Percentiles rank a stretch among this genome's conserved stretches.
Evolutionary conservation across 2,797 vertebrate species (phyloP).

Genomic region (Thamnophis elegans): DNA sequence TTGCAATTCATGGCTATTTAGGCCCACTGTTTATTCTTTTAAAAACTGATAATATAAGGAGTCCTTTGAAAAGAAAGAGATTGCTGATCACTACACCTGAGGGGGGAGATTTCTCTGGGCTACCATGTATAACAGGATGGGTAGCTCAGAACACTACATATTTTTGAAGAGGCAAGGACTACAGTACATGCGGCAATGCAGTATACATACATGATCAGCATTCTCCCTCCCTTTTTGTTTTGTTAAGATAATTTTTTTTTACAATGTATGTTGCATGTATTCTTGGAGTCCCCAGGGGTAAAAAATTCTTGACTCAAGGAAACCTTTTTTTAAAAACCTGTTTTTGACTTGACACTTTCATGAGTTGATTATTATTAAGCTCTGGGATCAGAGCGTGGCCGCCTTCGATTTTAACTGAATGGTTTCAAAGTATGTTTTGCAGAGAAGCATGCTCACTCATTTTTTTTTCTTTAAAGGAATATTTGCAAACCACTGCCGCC

Average conservation of each 20-base stretch:
- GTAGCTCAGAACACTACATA: background rate
- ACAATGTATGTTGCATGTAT: background rate
- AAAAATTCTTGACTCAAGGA: background rate
- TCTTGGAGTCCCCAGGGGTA: background rate
- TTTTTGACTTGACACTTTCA: background rate
- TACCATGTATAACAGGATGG: background rate
- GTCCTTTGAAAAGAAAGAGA: background rate
- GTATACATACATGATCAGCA: background rate
- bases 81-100: background rate
- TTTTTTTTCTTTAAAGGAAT: background rate
- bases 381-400: background rate
- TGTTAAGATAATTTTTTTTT: background rate
- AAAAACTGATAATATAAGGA: background rate
- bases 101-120: background rate
- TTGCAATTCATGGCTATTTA: background rate
- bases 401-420: background rate
- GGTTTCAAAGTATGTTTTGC: background rate
- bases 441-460: background rate
- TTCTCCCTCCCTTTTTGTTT: background rate
- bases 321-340: background rate
- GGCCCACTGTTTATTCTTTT: background rate
- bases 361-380: background rate
- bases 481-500: background rate
- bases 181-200: background rate
- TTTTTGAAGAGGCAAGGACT: background rate